phyloP scores from a whole-genome alignment of 2,113 vertebrate genomes.

The Neogale vison region DNA sequence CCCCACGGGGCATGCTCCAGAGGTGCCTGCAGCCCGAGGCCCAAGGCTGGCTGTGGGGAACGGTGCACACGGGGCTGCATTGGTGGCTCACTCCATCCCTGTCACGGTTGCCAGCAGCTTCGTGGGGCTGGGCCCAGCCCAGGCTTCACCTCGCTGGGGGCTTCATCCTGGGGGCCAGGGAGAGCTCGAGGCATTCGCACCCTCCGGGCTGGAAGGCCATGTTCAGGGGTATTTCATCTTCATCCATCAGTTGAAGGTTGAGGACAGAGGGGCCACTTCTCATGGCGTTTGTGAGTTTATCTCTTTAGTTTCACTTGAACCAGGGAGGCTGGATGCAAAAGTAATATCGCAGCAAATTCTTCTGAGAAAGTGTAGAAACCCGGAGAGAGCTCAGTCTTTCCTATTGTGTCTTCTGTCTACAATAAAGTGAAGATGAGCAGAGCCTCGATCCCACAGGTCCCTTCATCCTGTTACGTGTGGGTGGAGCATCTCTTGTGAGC shows the following conservation, averaged over 20 bases:
- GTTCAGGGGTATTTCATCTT: background rate
- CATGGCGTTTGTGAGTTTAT: background rate
- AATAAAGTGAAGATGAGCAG: background rate
- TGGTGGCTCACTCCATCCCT: background rate
- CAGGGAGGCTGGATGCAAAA: background rate
- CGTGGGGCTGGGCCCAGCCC: background rate
- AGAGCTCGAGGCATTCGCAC: background rate
- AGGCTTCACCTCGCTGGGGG: background rate
- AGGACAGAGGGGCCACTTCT: background rate
- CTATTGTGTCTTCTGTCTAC: background rate
- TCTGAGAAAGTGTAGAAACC: background rate
- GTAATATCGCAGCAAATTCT: background rate
- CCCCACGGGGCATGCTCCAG: background rate
- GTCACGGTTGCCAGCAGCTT: background rate
- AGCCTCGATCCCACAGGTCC: background rate
- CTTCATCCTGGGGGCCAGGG: background rate
- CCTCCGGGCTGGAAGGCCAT: background rate
- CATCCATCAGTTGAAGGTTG: background rate
- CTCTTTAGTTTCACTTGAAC: background rate
- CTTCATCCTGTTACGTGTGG: background rate
- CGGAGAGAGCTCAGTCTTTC: background rate
- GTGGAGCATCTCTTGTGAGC: background rate
- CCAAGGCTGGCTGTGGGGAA: background rate
- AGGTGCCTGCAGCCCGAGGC: background rate
- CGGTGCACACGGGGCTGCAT: background rate